Conservation (phyloP, 1,140 invertebrate species). For the Artemia franciscana region DNA sequence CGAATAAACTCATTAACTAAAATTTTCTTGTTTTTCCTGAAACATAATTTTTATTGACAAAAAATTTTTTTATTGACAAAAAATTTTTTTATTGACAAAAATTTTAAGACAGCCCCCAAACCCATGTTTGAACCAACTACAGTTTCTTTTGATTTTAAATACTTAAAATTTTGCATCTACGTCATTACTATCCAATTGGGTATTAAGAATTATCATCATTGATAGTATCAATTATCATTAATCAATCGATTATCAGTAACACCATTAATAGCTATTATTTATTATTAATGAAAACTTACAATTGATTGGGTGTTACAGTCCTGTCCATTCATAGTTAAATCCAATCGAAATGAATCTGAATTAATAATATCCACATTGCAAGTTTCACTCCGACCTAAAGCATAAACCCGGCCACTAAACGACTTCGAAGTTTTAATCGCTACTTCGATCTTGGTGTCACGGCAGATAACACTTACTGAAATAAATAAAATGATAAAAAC, state of each 20-base stretch:
- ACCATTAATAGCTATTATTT: background rate
- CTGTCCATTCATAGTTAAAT: conserved; percentile 74
- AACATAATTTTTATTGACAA: too few species aligned
- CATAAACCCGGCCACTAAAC: conserved; percentile 82
- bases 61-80: too few species aligned
- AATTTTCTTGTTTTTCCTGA: too few species aligned
- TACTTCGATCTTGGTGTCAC: conserved; percentile 75
- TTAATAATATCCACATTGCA: conserved; percentile 83
- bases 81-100: too few species aligned
- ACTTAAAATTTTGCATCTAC: too few species aligned
- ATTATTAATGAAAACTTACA: conserved; percentile 13
- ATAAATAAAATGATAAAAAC: conserved; percentile 3
- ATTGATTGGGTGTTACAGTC: conserved; percentile 57
- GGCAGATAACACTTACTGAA: conserved; percentile 73
- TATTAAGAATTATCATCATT: background rate
- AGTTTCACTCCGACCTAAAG: conserved; percentile 70
- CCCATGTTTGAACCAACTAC: too few species aligned
- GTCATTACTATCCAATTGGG: too few species aligned
- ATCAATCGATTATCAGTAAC: background rate
- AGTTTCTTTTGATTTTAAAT: too few species aligned
- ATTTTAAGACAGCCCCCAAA: too few species aligned
- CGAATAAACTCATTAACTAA: too few species aligned
- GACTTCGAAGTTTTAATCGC: conserved; percentile 75
- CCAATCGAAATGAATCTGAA: conserved; percentile 68
- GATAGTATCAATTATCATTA: background rate